Conservation (phyloP, 2,113 vertebrate species). For the Picathartes gymnocephalus region DNA sequence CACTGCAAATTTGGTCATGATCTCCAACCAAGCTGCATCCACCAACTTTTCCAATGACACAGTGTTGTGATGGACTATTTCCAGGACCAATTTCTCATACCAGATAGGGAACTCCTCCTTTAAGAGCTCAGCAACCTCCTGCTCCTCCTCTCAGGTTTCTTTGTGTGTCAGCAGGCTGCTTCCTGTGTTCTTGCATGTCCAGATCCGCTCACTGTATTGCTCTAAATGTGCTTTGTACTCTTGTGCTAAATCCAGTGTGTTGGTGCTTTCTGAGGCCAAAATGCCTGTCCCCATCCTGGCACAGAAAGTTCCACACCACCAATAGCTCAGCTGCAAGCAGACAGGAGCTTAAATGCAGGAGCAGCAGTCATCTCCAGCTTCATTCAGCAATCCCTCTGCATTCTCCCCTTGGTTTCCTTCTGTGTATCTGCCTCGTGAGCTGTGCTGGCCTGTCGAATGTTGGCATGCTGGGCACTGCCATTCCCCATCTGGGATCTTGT, state of each 20-base stretch:
- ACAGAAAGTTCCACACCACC: not conserved
- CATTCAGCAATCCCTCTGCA: not conserved
- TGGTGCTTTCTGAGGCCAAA: not conserved
- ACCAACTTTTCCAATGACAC: conserved; percentile 96
- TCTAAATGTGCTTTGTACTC: conserved; percentile 90
- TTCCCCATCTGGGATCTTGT: too few species aligned
- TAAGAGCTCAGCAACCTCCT: conserved; percentile 95
- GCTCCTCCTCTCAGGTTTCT: conserved; percentile 98
- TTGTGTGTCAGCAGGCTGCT: conserved; percentile 96
- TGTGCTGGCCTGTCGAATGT: too few species aligned
- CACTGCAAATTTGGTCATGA: conserved; percentile 96
- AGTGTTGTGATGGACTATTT: conserved; percentile 97
- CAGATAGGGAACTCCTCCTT: conserved; percentile 94
- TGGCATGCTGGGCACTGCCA: too few species aligned
- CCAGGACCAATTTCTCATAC: conserved; percentile 96
- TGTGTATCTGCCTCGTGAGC: accelerated
- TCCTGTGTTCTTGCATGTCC: conserved; percentile 98
- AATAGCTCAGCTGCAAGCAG: not conserved
- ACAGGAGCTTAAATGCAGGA: not conserved
- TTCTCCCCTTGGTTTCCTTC: not conserved
- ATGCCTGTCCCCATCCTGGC: not conserved
- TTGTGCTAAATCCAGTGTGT: accelerated
- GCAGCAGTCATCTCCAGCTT: not conserved
- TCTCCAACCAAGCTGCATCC: conserved; percentile 92
- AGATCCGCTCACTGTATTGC: conserved; percentile 88